Conservation (phyloP, 30 jellyfish, hydroid and myxozoan species). For the Pelagia noctiluca region DNA sequence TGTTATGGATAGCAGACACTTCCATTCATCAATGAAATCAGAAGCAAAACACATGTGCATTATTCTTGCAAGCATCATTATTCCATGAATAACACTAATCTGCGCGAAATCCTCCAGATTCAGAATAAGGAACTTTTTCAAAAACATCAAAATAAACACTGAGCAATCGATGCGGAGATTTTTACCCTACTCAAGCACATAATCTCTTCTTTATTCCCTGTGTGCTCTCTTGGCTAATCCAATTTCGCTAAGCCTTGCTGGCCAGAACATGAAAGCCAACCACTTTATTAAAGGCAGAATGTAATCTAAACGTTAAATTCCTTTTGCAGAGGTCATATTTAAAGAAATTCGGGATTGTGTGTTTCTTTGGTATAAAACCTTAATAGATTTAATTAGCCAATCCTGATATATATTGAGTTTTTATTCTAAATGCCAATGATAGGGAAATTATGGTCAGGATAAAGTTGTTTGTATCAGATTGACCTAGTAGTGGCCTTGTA, state of each 20-base stretch:
- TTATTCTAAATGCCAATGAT: constrained; percentile 29
- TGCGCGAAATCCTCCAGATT: no score
- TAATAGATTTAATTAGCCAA: constrained; percentile 56
- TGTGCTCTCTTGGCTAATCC: constrained; percentile 54
- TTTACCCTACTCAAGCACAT: constrained; percentile 18
- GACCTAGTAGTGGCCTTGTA: constrained; percentile 40
- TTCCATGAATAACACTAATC: no score
- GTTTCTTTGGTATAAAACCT: constrained; percentile 27
- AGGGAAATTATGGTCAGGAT: constrained; percentile 44
- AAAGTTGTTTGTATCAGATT: constrained; percentile 12
- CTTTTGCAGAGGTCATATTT: constrained; percentile 45
- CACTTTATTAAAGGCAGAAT: constrained; percentile 50
- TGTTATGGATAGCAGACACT: no score
- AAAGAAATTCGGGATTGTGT: constrained; percentile 51
- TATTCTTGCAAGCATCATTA: no score
- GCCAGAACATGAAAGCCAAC: constrained; percentile 57
- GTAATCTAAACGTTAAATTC: constrained; percentile 48
- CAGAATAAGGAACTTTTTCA: no score
- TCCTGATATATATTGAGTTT: constrained; percentile 16
- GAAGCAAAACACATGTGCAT: no score
- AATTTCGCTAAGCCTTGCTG: constrained; percentile 36
- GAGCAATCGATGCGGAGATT: background rate
- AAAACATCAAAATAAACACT: background rate
- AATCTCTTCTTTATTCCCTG: constrained; percentile 50
- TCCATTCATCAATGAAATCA: no score